Base-by-base conservation (phyloP, 1,140 invertebrate species). In the Amyelois transitella region DNA sequence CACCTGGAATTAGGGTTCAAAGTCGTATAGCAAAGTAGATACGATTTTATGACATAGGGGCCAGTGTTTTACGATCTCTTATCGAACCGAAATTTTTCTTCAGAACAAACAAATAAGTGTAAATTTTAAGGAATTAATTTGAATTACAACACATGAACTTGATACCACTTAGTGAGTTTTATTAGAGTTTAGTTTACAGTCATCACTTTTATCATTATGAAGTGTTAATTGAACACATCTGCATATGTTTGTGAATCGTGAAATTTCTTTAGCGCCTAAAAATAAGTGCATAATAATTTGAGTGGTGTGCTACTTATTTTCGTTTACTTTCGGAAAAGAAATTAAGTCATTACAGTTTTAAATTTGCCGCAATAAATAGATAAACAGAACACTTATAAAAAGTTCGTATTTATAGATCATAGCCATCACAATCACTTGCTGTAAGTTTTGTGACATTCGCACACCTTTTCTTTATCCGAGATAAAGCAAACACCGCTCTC, bases 401-500 rank as follows among this genome's bases (percentile, higher is more conserved):
- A n/a, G n/a, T n/a, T n/a, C 12, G 2, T 28, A 8, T 28, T 28
- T 28, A 2, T 6, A 2, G 1, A 28, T 48, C 18, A 28, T 59
- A 58, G 55, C 10, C 24, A 50, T 53, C 56, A 51, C 55, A 62
- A 64, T 68, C 58, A 59, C 57, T 72, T 67, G 52, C 43, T 53
- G 51, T 58, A 68, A 64, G 68, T 61, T 53, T 55, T 64, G 59
- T 68, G 67, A 76, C 76, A 66, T 56, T 53, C 65, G 72, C 73
- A 76, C 75, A 77, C 71, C 60, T 82, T 69, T 67, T 66, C 72
- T 83, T 82, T 82, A 80, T 76, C 72, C 77, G 75, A 75, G 79
- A 87, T 87, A 88, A 88, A 88, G 75, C 81, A 86, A 79, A 83
- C 78, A 83, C 74, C 78, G 75, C 79, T 79, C 76, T 74, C 72